Base-by-base conservation (phyloP, 2,888 invertebrate species). In the Drosophila kambysellisi region DNA sequence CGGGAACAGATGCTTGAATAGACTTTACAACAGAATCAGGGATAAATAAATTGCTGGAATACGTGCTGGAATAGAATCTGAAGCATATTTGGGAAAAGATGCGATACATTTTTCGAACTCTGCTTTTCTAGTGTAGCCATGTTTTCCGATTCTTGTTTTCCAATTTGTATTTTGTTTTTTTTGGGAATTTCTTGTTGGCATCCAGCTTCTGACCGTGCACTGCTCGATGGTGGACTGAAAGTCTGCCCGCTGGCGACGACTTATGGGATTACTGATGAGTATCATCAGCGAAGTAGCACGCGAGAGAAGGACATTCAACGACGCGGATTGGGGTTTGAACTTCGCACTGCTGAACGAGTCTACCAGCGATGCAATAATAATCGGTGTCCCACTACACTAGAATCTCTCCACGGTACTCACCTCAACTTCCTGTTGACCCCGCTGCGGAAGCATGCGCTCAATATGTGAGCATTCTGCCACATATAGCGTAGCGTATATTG, bases 401-500 rank as follows among this genome's bases (percentile, higher is more conserved):
- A 97, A 98, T 35, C 95, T 95, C 92, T 98, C 97, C 0, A 97
- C 97, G 0, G 97, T 96, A 1, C 97, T 97, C 53, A 96, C 95
- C 83, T 95, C 95, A 5, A 96, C 93, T 0, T 94, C 88, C n/a
- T 17, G 15, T 71, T 77, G 82, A 9, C 64, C 69, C 4, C 65
- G 62, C 0, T 43, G 33, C n/a, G 60, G 35, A 3, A 88, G 70
- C 52, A 73, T 74, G 6, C 61, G 37, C 32, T 77, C 75, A 69
- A 93, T 91, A 57, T 89, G 88, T 56, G 86, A 87, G 64, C 88
- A 84, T 76, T 92, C 92, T 20, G 81, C 76, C 54, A 78, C 93
- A 79, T 95, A 95, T 0, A 95, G 95, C 8, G 95, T 94, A 33
- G 95, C 93, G 29, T 25, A 25, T 25, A 25, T 25, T 25, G 20